phyloP scores from a whole-genome alignment of 2,797 vertebrate genomes.

The Champsocephalus gunnari region DNA sequence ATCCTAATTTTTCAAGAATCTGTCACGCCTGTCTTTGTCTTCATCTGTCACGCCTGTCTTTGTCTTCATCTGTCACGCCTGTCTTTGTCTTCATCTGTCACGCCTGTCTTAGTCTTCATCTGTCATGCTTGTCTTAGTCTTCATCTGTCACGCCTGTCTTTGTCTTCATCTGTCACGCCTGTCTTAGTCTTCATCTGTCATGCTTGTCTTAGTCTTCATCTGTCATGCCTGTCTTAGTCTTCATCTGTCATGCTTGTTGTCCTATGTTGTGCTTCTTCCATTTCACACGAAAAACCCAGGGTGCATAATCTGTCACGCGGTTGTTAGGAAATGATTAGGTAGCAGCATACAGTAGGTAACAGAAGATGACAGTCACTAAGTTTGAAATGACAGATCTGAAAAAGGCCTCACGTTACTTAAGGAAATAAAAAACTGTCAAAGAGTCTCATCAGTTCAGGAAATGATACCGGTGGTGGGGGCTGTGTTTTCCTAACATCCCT shows the following conservation, averaged over 20 bases:
- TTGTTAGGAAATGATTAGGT: no score
- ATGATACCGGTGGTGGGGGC: conserved; percentile 17
- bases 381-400: conserved; percentile 1
- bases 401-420: conserved; percentile 6
- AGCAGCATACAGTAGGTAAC: not conserved
- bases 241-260: conserved; percentile 19
- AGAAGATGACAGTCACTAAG: not conserved
- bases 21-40: not conserved
- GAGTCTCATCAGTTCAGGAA: conserved; percentile 34
- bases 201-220: not conserved
- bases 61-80: not conserved
- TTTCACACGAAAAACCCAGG: no score
- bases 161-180: not conserved
- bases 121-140: not conserved
- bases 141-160: not conserved
- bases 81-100: not conserved
- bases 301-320: no score
- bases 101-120: not conserved
- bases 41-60: no score
- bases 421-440: not conserved
- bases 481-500: conserved; percentile 47
- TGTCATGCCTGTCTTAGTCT: not conserved
- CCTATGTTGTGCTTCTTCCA: not conserved
- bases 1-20: not conserved
- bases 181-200: not conserved